Base-by-base conservation (phyloP, 2,888 invertebrate genomes). In the Acleris sparsana region DNA sequence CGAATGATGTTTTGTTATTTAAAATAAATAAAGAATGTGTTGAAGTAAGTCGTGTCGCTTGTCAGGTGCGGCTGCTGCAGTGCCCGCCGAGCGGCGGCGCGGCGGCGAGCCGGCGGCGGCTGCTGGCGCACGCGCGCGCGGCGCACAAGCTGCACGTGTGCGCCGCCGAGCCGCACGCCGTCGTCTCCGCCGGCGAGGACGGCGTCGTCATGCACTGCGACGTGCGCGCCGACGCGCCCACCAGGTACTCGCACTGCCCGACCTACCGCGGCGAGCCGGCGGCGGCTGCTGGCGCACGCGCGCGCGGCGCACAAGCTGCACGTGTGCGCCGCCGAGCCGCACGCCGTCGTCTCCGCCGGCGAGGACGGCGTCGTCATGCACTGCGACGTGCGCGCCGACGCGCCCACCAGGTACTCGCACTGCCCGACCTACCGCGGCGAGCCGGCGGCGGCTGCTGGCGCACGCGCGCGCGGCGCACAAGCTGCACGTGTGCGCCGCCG, bases 111-210 rank as follows among this genome's bases (percentile, higher is more conserved):
- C 88, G 92, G 92, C 94, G 95, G 78, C 93, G 95, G 75, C 88
- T 97, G 29, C 95, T 95, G 33, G 94, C 95, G 73, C 96, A 97
- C 87, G 80, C 92, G 68, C 96, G 95, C 61, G 94, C 98, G 3
- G 97, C 97, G 33, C 97, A 98, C 89, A 98, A 98, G 92, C 88
- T 99, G 73, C 95, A 97, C 65, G 93, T 97, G 71, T 94, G 96
- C 72, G 93, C 94, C 9, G 95, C 95, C 66, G 95, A 95, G 71
- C 97, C 97, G 0, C 96, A 97, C 82, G 88, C 96, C 62, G 93
- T 97, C 57, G 92, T 98, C 29, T 97, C 97, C 72, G 97, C 96
- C 72, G 98, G 98, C 1, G 98, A 98, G 89, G 98, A 99, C 91
- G 97, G 96, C 0, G 91, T 94, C 66, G 95, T 98, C 9, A 94